Evolutionary conservation across 2,797 vertebrate genomes (phyloP).

Genomic region (Hypotaenidia philippensis): DNA sequence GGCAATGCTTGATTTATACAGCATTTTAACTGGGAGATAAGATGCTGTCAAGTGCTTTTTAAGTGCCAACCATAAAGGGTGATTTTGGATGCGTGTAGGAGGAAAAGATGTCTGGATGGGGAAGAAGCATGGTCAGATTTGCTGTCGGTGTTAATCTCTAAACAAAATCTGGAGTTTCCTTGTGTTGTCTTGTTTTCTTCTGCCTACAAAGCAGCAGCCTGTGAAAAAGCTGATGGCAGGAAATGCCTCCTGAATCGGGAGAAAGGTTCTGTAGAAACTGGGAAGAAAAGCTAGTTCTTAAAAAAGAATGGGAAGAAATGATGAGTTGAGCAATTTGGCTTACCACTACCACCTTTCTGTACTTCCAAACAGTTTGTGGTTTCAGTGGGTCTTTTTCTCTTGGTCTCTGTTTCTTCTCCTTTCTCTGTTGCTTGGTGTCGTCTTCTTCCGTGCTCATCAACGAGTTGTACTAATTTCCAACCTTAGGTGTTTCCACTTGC

Average conservation of each 20-base stretch:
- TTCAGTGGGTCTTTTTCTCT: background rate
- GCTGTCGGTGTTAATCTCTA: background rate
- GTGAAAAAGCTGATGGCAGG: background rate
- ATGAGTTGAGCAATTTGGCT: background rate
- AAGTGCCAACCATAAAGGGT: background rate
- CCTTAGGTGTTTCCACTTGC: background rate
- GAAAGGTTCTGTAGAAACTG: background rate
- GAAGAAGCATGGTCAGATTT: background rate
- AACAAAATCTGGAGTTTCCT: background rate
- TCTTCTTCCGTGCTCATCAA: rapidly evolving
- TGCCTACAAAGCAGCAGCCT: background rate
- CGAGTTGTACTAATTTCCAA: background rate
- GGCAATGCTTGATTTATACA: background rate
- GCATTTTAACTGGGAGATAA: background rate
- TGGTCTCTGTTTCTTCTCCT: background rate
- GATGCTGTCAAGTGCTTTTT: background rate
- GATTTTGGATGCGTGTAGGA: background rate
- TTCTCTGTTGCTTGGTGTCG: background rate
- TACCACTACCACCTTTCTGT: rapidly evolving
- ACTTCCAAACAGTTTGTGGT: background rate
- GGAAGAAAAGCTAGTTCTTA: background rate
- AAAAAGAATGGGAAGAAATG: too few species aligned
- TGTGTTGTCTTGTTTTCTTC: background rate
- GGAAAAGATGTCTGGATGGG: background rate
- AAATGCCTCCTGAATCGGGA: background rate